A percentile compares a stretch with the other conserved stretches of the same genome.
Evolutionary conservation across 2,797 vertebrate genomes (phyloP).

Genomic region (Acipenser transmontanus): DNA sequence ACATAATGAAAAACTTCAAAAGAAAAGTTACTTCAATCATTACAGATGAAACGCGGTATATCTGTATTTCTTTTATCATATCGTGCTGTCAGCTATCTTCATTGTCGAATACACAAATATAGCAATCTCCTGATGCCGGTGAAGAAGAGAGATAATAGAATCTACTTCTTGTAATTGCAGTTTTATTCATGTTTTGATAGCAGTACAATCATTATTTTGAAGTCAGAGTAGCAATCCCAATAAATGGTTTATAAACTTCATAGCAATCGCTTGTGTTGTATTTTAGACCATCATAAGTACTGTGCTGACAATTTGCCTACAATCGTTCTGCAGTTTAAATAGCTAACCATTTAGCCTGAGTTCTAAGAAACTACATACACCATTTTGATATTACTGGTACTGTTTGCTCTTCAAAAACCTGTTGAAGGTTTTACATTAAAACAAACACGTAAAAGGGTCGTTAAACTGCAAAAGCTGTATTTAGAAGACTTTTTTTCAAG

Average conservation of each 20-base stretch:
- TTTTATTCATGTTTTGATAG: background rate
- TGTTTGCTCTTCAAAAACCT: too few species aligned
- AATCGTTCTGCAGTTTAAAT: too few species aligned
- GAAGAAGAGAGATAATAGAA: background rate
- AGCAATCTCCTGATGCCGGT: background rate
- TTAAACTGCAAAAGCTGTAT: too few species aligned
- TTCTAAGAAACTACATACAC: too few species aligned
- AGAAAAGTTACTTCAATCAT: conserved; percentile 5
- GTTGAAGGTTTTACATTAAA: too few species aligned
- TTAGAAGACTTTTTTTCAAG: too few species aligned
- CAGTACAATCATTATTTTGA: background rate
- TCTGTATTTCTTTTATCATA: background rate
- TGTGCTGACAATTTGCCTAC: too few species aligned
- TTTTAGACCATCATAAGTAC: too few species aligned
- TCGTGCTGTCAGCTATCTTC: conserved; percentile 19
- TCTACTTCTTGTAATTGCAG: background rate
- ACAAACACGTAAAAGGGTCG: too few species aligned
- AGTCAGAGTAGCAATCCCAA: background rate
- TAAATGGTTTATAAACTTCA: background rate
- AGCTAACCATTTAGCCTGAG: too few species aligned
- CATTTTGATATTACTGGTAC: too few species aligned
- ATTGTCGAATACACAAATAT: conserved; percentile 4
- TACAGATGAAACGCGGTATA: background rate
- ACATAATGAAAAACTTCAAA: conserved; percentile 34
- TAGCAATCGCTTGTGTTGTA: background rate